Evolutionary conservation across 1,140 invertebrate species (phyloP).

Genomic region (Marisa cornuarietis): DNA sequence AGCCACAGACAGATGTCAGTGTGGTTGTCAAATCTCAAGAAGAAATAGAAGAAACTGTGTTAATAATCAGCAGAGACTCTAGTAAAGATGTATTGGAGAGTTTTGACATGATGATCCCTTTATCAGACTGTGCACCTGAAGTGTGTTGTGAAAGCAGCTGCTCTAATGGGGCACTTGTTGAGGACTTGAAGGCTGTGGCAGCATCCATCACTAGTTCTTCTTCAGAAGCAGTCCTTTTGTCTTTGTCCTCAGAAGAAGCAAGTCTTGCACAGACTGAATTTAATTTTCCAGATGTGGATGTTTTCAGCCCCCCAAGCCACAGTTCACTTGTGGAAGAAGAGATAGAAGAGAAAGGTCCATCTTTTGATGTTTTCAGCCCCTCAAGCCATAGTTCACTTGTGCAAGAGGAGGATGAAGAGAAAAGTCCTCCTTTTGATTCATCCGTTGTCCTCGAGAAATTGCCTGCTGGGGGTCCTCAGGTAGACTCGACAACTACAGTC

Average conservation of each 20-base stretch:
- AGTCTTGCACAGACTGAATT: constrained; percentile 3
- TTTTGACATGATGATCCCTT: constrained; percentile 2
- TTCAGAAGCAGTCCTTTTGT: constrained; percentile 24
- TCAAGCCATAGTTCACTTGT: background rate
- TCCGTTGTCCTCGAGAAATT: background rate
- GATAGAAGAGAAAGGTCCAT: background rate
- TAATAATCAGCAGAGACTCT: constrained; percentile 2
- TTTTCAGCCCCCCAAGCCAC: constrained; percentile 14
- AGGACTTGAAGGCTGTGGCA: constrained; percentile 3
- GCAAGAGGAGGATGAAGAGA: no score
- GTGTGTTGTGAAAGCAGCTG: constrained; percentile 3
- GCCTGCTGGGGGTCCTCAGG: background rate
- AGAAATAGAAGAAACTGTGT: constrained; percentile 9
- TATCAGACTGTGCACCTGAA: background rate
- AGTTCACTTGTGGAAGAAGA: background rate
- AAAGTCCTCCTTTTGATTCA: background rate
- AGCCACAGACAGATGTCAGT: constrained; percentile 3
- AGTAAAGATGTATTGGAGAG: constrained; percentile 6
- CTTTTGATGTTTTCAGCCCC: background rate
- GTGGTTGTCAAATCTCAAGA: background rate
- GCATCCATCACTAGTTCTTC: constrained; percentile 9
- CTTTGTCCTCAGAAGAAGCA: constrained; percentile 21
- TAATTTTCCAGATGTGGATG: background rate
- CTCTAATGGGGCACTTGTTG: background rate
- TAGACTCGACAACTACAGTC: constrained; percentile 16